A percentile compares a stretch with the other conserved stretches of the same genome.
Evolutionary conservation across 2,113 vertebrate species (phyloP).

Genomic region (Deroptyus accipitrinus): DNA sequence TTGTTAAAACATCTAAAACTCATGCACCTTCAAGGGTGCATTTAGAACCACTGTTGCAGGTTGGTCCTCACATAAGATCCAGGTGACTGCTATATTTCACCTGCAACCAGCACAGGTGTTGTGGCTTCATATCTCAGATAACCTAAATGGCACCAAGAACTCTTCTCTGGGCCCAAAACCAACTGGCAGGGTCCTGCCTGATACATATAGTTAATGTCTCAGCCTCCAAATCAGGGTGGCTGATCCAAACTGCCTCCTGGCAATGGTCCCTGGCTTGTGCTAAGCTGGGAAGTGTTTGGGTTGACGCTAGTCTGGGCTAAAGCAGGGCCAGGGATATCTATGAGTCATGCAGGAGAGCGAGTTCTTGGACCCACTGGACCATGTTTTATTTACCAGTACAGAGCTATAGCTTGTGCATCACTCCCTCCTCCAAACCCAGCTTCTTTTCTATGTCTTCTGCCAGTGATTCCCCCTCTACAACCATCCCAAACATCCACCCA

Average conservation of each 20-base stretch:
- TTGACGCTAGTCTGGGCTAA: background rate
- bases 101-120: background rate
- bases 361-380: background rate
- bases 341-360: background rate
- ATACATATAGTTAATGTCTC: accelerated
- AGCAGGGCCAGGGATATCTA: background rate
- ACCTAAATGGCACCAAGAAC: background rate
- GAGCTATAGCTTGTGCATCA: background rate
- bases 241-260: background rate
- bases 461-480: background rate
- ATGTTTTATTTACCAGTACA: background rate
- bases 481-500: slow-evolving; percentile 11
- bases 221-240: background rate
- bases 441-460: background rate
- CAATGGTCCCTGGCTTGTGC: background rate
- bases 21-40: accelerated
- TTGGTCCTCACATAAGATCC: background rate
- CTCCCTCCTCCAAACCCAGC: background rate
- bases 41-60: background rate
- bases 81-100: background rate
- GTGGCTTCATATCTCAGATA: background rate
- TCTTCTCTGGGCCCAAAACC: background rate
- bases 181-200: background rate
- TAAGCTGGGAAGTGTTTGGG: background rate
- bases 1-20: background rate